Evolutionary conservation across 2,797 vertebrate genomes (phyloP).

Genomic region (Gymnopithys bicolor): DNA sequence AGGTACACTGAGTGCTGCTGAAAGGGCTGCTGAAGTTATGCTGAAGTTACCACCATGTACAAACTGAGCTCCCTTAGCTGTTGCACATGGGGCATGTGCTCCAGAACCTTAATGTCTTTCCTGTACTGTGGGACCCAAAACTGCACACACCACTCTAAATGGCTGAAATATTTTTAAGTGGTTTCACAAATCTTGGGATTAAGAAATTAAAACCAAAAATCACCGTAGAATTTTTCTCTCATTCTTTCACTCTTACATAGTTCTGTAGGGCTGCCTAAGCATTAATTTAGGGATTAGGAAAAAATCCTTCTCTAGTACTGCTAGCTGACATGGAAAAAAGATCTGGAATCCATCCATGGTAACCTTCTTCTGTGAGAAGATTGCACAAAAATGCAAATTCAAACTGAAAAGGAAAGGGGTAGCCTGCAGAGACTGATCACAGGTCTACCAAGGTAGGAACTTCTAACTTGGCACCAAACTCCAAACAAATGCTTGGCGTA

Average conservation of each 20-base stretch:
- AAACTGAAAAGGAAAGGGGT: not conserved
- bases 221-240: not conserved
- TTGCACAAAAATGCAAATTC: not conserved
- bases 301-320: not conserved
- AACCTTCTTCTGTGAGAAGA: not conserved
- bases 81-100: not conserved
- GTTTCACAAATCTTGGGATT: not conserved
- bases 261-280: not conserved
- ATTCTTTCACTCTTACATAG: not conserved
- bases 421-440: not conserved
- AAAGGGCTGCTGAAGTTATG: not conserved
- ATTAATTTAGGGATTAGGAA: not conserved
- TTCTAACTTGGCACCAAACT: not conserved
- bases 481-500: not conserved
- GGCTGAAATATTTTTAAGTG: not conserved
- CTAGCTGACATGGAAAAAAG: not conserved
- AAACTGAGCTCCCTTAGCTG: accelerated
- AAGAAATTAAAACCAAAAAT: not conserved
- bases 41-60: no score
- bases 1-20: not conserved
- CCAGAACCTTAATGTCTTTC: not conserved
- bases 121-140: not conserved
- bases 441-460: not conserved
- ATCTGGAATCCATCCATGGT: not conserved
- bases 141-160: not conserved